Evolutionary conservation across 1,140 invertebrate species (phyloP).

Genomic region (Planococcus citri): DNA sequence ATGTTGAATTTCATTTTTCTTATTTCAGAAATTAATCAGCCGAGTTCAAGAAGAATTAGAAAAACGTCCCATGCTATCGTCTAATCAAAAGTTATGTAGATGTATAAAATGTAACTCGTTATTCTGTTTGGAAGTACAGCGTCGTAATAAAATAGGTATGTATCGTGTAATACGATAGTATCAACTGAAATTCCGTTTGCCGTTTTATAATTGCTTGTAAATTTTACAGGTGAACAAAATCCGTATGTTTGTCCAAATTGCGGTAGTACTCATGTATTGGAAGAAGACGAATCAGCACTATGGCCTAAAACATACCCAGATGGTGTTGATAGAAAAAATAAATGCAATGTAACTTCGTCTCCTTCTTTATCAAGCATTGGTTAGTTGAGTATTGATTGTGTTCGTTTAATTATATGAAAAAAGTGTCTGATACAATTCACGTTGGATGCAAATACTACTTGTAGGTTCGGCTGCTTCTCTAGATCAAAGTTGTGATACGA

Average conservation of each 20-base stretch:
- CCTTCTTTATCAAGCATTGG: neutral
- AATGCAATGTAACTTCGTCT: neutral
- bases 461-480: neutral
- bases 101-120: slow-evolving; percentile 49
- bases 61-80: slow-evolving; percentile 38
- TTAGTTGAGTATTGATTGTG: neutral
- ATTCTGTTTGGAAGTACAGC: slow-evolving; percentile 39
- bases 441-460: too few species aligned
- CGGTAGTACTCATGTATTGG: slow-evolving; percentile 41
- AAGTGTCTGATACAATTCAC: too few species aligned
- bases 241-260: slow-evolving; percentile 43
- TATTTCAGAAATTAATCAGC: slow-evolving; percentile 39
- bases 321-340: neutral
- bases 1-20: slow-evolving; percentile 18
- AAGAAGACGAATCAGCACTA: slow-evolving; percentile 28
- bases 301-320: neutral
- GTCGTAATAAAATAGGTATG: slow-evolving; percentile 20
- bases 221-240: slow-evolving; percentile 32
- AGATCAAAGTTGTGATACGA: neutral
- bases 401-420: too few species aligned
- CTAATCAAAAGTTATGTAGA: slow-evolving; percentile 41
- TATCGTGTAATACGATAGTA: neutral
- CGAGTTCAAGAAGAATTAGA: slow-evolving; percentile 38
- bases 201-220: neutral
- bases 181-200: neutral